Evolutionary conservation across 2,113 vertebrate genomes (phyloP).

Genomic region (Phalacrocorax pelagicus): DNA sequence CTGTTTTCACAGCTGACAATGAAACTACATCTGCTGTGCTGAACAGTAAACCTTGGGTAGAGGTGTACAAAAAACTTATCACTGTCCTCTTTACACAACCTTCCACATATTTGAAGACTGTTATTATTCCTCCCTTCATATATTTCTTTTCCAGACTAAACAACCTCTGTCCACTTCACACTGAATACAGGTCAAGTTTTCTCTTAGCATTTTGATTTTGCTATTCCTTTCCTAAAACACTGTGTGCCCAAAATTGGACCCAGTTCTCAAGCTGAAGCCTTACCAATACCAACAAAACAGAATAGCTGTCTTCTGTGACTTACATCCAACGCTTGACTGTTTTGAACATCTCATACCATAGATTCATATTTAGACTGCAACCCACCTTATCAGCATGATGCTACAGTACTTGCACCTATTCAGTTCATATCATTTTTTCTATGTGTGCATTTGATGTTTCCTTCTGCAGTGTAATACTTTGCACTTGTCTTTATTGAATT

Average conservation of each 20-base stretch:
- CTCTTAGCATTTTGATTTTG: not conserved
- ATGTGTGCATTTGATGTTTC: not conserved
- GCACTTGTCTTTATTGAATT: slow-evolving; percentile 18
- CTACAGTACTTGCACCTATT: not conserved
- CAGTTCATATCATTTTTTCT: not conserved
- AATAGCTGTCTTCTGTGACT: not conserved
- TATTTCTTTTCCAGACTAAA: not conserved
- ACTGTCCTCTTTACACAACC: not conserved
- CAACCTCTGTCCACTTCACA: not conserved
- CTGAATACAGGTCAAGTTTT: not conserved
- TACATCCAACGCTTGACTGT: not conserved
- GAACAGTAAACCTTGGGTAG: not conserved
- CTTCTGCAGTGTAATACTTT: not conserved
- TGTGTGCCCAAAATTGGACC: not conserved
- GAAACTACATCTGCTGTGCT: not conserved
- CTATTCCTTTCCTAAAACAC: not conserved
- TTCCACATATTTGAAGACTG: not conserved
- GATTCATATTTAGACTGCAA: not conserved
- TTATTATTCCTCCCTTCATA: not conserved
- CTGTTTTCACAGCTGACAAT: not conserved
- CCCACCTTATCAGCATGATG: not conserved
- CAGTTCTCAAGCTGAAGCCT: not conserved
- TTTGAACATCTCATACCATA: not conserved
- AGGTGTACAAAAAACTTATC: not conserved
- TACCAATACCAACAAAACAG: not conserved